Base-by-base conservation (phyloP, 2,888 invertebrate genomes). In the Litoditis marina region DNA sequence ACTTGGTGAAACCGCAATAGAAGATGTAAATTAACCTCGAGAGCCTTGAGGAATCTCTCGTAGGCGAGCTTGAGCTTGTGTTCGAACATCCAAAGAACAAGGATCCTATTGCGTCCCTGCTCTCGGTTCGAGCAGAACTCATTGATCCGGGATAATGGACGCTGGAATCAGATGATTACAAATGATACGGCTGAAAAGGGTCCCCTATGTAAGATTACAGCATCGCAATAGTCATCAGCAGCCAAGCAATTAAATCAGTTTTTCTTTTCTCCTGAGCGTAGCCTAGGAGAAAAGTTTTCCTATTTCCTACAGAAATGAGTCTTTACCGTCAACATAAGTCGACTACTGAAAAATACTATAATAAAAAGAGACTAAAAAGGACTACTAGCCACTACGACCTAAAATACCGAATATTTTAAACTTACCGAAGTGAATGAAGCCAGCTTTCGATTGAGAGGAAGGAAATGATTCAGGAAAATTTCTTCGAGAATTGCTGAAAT, bases 51-150 rank as follows among this genome's bases (percentile, higher is more conserved):
- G 82, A 90, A 92, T 1, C 86, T 86, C 73, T 86, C 76, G 84
- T 91, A 92, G 32, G 87, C 85, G 69, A 90, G 88, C 83, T 92
- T 92, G 1, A 96, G 84, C 78, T 91, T 89, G 80, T 90, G 90
- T 83, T 96, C 96, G 84, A 90, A 95, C 79, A 89, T 88, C 94
- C 94, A 96, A 60, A 84, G 53, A 34, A 85, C 44, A 52, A 86
- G 76, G 39, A 78, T 74, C 53, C 76, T 69, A 25, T 69, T 66
- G 16, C 74, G 63, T 0, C 88, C 86, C 30, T 88, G 87, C 25
- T 83, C 83, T 73, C 89, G 89, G 73, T 89, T 89, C 60, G 83
- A 79, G 0, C 88, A 87, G 0, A 88, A 85, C 16, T 73, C 69
- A 13, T 79, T 77, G 46, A 85, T 60, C 7, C 76, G 66, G 5